A percentile compares a stretch with the other conserved stretches of the same genome.
These are phyloP conservation scores for Timema podura DNA, from an alignment of 2,888 invertebrate species.

Conservation along the genomic window DNA sequence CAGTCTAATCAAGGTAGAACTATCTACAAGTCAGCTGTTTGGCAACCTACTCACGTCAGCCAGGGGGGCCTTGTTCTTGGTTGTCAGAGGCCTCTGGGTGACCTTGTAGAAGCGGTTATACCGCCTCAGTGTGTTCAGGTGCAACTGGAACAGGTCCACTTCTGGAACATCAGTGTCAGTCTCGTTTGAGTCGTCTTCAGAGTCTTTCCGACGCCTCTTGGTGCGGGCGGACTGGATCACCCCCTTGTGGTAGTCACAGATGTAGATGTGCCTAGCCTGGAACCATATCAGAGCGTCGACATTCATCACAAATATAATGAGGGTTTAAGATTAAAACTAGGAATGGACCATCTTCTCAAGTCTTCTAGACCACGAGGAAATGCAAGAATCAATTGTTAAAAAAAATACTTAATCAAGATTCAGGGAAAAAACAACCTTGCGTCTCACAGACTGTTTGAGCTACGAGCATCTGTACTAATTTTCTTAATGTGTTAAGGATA, in stretches of 20 bases:
- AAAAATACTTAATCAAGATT: no score
- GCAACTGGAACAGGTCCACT: conserved; percentile 88
- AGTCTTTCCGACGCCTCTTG: conserved; percentile 86
- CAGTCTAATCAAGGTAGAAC: no score
- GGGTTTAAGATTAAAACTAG: no score
- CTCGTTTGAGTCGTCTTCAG: conserved; percentile 91
- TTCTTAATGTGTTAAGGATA: no score
- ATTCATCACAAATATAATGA: no score
- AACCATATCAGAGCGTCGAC: not conserved
- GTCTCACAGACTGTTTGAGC: no score
- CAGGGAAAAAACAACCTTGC: no score
- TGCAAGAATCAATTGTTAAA: no score
- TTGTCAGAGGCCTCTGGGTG: conserved; percentile 83
- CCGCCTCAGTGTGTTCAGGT: conserved; percentile 83
- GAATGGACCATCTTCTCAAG: no score
- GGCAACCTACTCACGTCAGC: conserved; percentile 72
- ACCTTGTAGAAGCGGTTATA: conserved; percentile 94
- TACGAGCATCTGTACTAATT: no score
- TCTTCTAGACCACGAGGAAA: no score
- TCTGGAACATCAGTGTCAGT: conserved; percentile 89
- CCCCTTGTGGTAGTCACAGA: conserved; percentile 94
- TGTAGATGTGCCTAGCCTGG: conserved; percentile 91
- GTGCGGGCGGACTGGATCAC: conserved; percentile 94
- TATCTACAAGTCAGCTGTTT: no score
- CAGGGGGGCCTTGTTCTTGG: conserved; percentile 94